Conservation (phyloP, 2,888 invertebrate species). For the Epirrita christyi region DNA sequence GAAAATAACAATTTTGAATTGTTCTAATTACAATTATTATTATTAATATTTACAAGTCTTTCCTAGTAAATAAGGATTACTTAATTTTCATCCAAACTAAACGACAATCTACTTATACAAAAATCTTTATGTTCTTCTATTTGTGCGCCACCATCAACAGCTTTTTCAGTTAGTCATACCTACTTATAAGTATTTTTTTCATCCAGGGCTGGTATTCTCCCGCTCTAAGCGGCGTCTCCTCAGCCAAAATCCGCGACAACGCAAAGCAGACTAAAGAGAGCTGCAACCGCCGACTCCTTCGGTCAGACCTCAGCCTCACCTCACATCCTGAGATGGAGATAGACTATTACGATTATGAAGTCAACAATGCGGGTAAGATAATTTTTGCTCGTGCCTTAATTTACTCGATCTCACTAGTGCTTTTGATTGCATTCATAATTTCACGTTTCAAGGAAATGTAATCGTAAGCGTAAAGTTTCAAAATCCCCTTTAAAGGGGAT, state of each 20-base stretch:
- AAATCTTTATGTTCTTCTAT: too few species aligned
- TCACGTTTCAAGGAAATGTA: too few species aligned
- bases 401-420: neutral
- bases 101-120: too few species aligned
- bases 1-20: too few species aligned
- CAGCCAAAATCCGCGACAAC: constrained; percentile 87
- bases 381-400: constrained; percentile 4
- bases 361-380: constrained; percentile 87
- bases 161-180: too few species aligned
- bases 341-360: constrained; percentile 96
- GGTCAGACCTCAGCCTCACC: constrained; percentile 92
- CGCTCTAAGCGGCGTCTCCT: constrained; percentile 87
- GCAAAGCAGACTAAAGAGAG: constrained; percentile 92
- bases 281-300: constrained; percentile 87
- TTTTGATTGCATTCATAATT: neutral
- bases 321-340: constrained; percentile 92
- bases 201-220: constrained; percentile 89
- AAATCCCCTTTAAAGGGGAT: too few species aligned
- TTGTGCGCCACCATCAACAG: too few species aligned
- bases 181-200: neutral
- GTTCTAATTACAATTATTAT: too few species aligned
- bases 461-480: too few species aligned
- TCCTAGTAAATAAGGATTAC: too few species aligned
- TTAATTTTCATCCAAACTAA: too few species aligned
- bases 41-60: too few species aligned